A percentile compares a stretch with the other conserved stretches of the same genome.
Evolutionary conservation across 2,113 vertebrate genomes (phyloP).

Genomic region (Illadopsis cleaveri): DNA sequence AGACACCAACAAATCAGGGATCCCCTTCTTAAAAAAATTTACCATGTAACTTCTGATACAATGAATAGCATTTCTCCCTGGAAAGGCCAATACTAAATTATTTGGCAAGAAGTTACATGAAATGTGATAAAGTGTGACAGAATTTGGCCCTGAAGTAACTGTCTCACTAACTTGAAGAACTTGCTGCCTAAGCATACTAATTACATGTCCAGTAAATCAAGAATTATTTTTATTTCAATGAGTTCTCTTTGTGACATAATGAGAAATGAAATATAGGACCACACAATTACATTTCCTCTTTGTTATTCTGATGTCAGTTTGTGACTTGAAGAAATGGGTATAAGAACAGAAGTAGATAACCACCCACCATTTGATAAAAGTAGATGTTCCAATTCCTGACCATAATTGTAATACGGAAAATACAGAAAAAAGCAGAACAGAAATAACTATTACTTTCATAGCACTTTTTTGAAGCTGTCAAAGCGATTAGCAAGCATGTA

Average conservation of each 20-base stretch:
- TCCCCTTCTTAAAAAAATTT: not conserved
- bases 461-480: slow-evolving; percentile 40
- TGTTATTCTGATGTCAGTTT: slow-evolving; percentile 35
- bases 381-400: slow-evolving; percentile 52
- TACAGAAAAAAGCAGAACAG: slow-evolving; percentile 29
- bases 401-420: slow-evolving; percentile 19
- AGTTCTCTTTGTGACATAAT: not conserved
- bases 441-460: slow-evolving; percentile 54
- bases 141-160: not conserved
- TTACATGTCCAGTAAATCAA: not conserved
- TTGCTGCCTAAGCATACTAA: not conserved
- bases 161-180: not conserved
- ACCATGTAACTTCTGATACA: not conserved
- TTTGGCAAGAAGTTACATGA: not conserved
- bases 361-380: slow-evolving; percentile 47
- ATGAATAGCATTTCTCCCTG: not conserved
- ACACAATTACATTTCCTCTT: not conserved
- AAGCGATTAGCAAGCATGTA: slow-evolving; percentile 35
- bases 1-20: not conserved
- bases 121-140: not conserved
- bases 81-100: not conserved
- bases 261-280: not conserved
- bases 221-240: not conserved
- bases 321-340: not conserved
- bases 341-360: slow-evolving; percentile 43